Percentiles rank a stretch among this genome's conserved stretches.
These are phyloP conservation scores for Prionailurus bengalensis DNA, from an alignment of 2,113 vertebrate genomes.

Conservation along the genomic window DNA sequence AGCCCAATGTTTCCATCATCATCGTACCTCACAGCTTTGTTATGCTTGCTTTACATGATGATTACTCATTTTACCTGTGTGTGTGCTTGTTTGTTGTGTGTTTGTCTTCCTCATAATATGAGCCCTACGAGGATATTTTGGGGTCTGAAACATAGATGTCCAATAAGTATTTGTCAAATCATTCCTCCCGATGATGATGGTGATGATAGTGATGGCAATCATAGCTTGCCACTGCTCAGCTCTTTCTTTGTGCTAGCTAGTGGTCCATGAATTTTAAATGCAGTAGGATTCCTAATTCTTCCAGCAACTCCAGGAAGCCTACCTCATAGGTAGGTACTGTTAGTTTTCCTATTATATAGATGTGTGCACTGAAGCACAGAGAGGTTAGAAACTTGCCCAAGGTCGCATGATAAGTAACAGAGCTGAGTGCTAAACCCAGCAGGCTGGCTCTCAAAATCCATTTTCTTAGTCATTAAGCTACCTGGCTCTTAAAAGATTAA, in stretches of 20 bases:
- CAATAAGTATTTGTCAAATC: neutral
- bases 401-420: neutral
- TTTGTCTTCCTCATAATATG: neutral
- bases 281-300: neutral
- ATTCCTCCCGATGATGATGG: neutral
- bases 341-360: neutral
- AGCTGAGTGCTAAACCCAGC: neutral
- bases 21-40: rapidly evolving
- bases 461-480: neutral
- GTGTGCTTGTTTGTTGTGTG: neutral
- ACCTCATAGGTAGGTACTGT: neutral
- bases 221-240: rapidly evolving
- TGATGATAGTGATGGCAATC: neutral
- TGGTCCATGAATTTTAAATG: neutral
- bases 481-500: neutral
- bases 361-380: neutral
- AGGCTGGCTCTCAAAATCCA: neutral
- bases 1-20: neutral
- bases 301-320: neutral
- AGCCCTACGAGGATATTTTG: neutral
- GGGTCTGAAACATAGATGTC: neutral
- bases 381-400: neutral
- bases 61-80: neutral
- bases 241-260: neutral
- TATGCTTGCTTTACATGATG: rapidly evolving